Evolutionary conservation across 2,113 vertebrate genomes (phyloP), one percentile per base, ranked within the genome.

Genomic region (Hydrochoerus hydrochaeris): DNA sequence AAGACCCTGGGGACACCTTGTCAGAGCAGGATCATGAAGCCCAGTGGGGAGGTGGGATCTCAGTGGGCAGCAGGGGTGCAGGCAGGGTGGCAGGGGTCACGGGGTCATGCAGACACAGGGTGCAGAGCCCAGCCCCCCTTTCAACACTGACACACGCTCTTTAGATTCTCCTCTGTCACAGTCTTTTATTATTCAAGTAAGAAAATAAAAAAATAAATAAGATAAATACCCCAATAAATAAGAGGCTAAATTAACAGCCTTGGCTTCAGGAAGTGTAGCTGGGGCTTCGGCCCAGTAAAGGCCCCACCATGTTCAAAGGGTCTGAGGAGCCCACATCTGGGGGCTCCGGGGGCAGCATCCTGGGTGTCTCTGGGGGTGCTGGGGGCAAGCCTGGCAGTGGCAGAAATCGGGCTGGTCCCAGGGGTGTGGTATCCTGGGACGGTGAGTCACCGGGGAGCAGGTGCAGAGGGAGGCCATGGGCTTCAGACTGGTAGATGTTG

Each of bases 141-240:
- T 24, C 73, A 16, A 93, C 62, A 62, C n/a, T 58, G 60, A 75
- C 77, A 57, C 2, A 4, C 0, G 20, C 24, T 83, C 88, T 2
- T 28, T 86, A 63, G 16, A 52, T 88, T 41, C 60, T 94, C 58
- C 57, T 80, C 75, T 58, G 3, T 87, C 38, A 69, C 69, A 65
- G 7, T 82, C 46, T 98, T 97, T 98, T 97, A 97, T 98, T 92
- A 67, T 41, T 32, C 75, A 63, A 78, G 88, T 91, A 95, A 92
- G 90, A 96, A 97, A 97, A 77, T 95, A 90, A 78, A 73, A 97
- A 97, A 88, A 98, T 98, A 98, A 98, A 98, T 98, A 98, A 97
- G 63, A 97, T 98, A 98, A 98, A 98, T 97, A 98, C 75, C 77
- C 44, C 60, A 94, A 97, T 98, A 98, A 98, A 98, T 97, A 98